phyloP scores from a whole-genome alignment of 1,140 invertebrate genomes.

The Meloidogyne exigua region DNA sequence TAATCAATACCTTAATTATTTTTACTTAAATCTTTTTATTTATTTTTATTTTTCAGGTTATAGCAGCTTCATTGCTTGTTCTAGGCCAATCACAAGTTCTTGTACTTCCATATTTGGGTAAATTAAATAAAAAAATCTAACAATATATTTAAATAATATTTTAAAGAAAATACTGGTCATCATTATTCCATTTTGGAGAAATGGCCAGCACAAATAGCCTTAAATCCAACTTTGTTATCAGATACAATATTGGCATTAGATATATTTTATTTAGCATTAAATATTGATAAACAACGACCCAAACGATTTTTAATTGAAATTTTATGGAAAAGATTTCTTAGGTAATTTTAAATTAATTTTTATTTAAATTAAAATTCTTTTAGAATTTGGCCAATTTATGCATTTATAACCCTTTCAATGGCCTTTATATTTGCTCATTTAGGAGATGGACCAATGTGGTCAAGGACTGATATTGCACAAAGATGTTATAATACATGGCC shows the following conservation, averaged over 20 bases:
- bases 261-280: slow-evolving; percentile 35
- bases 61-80: slow-evolving; percentile 38
- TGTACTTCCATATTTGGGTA: slow-evolving; percentile 48
- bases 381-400: slow-evolving; percentile 46
- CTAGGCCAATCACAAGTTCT: slow-evolving; percentile 41
- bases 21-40: not conserved
- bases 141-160: slow-evolving; percentile 24
- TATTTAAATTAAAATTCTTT: no score
- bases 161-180: slow-evolving; percentile 45
- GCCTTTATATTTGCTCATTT: slow-evolving; percentile 35
- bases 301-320: slow-evolving; percentile 1
- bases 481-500: slow-evolving; percentile 38
- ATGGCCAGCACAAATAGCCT: slow-evolving; percentile 34
- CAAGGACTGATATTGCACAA: slow-evolving; percentile 41
- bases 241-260: slow-evolving; percentile 42
- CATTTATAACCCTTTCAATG: slow-evolving; percentile 40
- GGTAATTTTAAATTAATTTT: not conserved
- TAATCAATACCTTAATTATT: not conserved
- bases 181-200: slow-evolving; percentile 34
- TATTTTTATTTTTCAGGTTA: not conserved
- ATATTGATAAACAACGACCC: slow-evolving; percentile 18
- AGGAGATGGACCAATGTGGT: slow-evolving; percentile 52
- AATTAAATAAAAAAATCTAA: not conserved
- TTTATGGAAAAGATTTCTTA: slow-evolving; percentile 6
- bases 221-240: slow-evolving; percentile 43